Evolutionary conservation across 2,797 vertebrate genomes (phyloP).

Genomic region (Saguinus oedipus): DNA sequence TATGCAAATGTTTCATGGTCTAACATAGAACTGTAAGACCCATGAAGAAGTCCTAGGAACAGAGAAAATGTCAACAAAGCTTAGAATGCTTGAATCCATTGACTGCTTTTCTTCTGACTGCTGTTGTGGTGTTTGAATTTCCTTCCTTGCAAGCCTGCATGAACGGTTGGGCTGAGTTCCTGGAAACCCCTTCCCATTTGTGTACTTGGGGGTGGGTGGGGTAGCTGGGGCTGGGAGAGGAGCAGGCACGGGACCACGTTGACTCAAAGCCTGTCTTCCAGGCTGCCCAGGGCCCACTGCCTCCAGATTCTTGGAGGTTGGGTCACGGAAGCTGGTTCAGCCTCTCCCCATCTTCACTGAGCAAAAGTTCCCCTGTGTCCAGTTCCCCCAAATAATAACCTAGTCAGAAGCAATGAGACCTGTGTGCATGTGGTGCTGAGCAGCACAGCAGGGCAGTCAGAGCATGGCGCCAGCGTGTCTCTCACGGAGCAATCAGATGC

Average conservation of each 20-base stretch:
- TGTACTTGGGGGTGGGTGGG: background rate
- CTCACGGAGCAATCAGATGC: slow-evolving; percentile 63
- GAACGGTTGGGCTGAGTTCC: slow-evolving; percentile 74
- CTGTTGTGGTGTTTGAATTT: slow-evolving; percentile 60
- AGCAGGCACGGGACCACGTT: slow-evolving; percentile 76
- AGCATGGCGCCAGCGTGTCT: slow-evolving; percentile 69
- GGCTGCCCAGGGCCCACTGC: slow-evolving; percentile 79
- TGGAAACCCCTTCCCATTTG: slow-evolving; percentile 77
- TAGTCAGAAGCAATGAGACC: slow-evolving; percentile 63
- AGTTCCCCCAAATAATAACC: slow-evolving; percentile 69
- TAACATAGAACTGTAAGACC: slow-evolving; percentile 96
- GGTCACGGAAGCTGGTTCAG: slow-evolving; percentile 56
- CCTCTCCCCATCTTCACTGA: slow-evolving; percentile 76
- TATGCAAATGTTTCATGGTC: slow-evolving; percentile 93
- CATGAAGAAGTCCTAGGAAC: slow-evolving; percentile 86
- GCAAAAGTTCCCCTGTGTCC: slow-evolving; percentile 71
- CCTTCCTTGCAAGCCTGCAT: slow-evolving; percentile 77
- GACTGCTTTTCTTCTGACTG: slow-evolving; percentile 80
- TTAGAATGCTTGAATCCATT: slow-evolving; percentile 83
- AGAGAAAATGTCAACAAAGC: slow-evolving; percentile 85
- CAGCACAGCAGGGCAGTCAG: slow-evolving; percentile 70
- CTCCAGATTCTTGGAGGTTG: slow-evolving; percentile 78
- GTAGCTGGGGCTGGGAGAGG: background rate
- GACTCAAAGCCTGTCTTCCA: slow-evolving; percentile 59
- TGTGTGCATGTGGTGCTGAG: background rate